These are phyloP conservation scores for Helleia helle DNA, from an alignment of 2,888 invertebrate genomes.

Conservation along the genomic window DNA sequence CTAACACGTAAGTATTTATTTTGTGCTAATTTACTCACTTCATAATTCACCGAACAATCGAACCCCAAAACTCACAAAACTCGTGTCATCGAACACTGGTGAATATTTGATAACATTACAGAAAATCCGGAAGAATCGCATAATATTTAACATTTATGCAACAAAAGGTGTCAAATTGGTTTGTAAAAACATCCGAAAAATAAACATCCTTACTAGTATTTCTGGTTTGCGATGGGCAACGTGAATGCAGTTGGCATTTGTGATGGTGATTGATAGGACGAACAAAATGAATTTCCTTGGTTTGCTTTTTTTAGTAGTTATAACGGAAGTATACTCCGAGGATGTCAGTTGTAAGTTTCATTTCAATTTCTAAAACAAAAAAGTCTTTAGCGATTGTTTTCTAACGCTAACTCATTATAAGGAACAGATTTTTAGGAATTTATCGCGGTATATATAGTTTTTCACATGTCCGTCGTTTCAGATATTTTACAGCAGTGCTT, in stretches of 20 bases:
- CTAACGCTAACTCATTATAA: too few species aligned
- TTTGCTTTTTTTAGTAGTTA: constrained; percentile 35
- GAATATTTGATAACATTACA: neutral
- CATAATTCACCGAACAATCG: neutral
- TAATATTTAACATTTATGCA: constrained; percentile 41
- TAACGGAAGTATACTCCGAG: constrained; percentile 39
- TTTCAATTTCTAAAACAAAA: too few species aligned
- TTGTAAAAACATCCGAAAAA: constrained; percentile 52
- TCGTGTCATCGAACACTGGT: neutral
- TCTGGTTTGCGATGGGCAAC: constrained; percentile 26
- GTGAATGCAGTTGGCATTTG: constrained; percentile 15
- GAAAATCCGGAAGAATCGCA: constrained; percentile 34
- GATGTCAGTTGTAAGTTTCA: constrained; percentile 63
- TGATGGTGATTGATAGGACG: constrained; percentile 2
- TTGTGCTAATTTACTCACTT: too few species aligned
- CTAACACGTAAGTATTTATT: too few species aligned
- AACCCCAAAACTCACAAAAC: neutral
- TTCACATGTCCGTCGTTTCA: too few species aligned
- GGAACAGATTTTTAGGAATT: too few species aligned
- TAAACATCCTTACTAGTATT: constrained; percentile 39
- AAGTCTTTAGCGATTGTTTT: too few species aligned
- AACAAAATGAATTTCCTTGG: constrained; percentile 36
- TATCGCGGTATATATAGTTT: too few species aligned
- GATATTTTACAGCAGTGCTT: too few species aligned
- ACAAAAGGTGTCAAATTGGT: constrained; percentile 22